These are phyloP conservation scores for Natrix natrix DNA, from an alignment of 2,797 vertebrate species.

Conservation along the genomic window DNA sequence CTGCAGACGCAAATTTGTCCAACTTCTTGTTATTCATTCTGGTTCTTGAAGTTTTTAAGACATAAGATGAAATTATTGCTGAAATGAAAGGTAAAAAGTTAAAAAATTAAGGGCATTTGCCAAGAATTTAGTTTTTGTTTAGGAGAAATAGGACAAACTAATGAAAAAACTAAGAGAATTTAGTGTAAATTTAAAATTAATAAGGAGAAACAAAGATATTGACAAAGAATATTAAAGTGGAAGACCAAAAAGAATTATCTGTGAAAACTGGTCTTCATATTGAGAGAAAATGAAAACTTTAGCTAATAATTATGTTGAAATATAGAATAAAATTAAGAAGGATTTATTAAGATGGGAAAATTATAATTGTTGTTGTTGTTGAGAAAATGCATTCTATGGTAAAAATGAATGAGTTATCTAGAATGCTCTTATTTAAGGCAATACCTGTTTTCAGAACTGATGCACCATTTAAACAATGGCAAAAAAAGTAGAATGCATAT, in stretches of 20 bases:
- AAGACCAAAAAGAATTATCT: background rate
- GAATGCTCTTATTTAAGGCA: background rate
- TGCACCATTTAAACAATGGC: background rate
- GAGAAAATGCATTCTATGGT: background rate
- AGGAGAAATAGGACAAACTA: background rate
- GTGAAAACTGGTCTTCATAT: background rate
- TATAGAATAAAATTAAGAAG: background rate
- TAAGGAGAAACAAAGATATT: background rate
- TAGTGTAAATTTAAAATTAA: background rate
- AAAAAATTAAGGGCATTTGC: background rate
- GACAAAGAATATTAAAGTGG: background rate
- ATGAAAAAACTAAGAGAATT: background rate
- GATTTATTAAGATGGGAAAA: background rate
- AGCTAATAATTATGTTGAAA: background rate
- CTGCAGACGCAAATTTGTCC: too few species aligned
- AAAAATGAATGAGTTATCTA: background rate
- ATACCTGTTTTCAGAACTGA: background rate
- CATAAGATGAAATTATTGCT: background rate
- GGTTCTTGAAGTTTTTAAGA: background rate
- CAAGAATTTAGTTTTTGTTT: background rate
- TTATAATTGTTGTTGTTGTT: background rate
- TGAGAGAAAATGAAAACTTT: background rate
- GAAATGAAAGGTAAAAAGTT: background rate
- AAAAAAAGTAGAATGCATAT: background rate
- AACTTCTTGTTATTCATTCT: background rate